A percentile compares a stretch with the other conserved stretches of the same genome.
phyloP scores from a whole-genome alignment of 2,888 invertebrate genomes.

The Ypsolopha sequella region DNA sequence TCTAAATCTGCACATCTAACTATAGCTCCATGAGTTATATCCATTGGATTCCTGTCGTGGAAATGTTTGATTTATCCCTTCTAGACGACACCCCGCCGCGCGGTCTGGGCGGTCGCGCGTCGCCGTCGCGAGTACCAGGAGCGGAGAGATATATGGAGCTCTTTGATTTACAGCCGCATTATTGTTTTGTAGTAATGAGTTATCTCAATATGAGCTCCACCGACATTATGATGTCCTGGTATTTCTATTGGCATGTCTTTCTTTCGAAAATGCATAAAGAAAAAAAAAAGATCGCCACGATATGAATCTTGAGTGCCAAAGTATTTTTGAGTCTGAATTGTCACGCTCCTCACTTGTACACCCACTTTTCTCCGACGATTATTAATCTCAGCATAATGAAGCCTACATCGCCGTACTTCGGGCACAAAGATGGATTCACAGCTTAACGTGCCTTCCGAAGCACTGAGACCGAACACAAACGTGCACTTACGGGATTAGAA shows the following conservation, averaged over 20 bases:
- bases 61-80: constrained; percentile 6
- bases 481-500: no score
- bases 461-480: no score
- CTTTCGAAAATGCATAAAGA: background rate
- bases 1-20: background rate
- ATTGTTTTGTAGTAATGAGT: background rate
- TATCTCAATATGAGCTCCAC: background rate
- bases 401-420: no score
- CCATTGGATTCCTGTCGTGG: constrained; percentile 2
- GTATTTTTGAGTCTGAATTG: background rate
- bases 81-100: constrained; percentile 5
- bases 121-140: background rate
- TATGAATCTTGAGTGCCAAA: background rate
- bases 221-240: no score
- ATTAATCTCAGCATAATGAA: no score
- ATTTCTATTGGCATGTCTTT: no score
- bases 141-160: background rate
- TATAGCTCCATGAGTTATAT: background rate
- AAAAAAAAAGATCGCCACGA: no score
- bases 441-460: no score
- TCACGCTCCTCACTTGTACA: background rate
- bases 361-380: no score
- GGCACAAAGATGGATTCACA: no score
- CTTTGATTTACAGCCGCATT: background rate
- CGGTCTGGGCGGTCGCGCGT: constrained; percentile 5